phyloP scores from a whole-genome alignment of 1,140 invertebrate species.

The Diprion similis region DNA sequence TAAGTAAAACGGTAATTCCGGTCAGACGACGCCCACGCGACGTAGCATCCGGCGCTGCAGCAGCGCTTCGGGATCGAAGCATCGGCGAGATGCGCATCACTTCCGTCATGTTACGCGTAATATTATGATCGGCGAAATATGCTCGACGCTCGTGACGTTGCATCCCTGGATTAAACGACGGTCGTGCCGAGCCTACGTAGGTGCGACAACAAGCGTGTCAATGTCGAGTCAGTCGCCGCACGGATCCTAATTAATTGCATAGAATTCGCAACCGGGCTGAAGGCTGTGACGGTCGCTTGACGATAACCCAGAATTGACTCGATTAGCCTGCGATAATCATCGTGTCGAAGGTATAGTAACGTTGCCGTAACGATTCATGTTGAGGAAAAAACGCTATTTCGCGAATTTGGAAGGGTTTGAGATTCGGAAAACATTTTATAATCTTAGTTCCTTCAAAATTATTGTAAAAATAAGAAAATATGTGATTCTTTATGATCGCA shows the following conservation, averaged over 20 bases:
- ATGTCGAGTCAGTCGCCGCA: constrained; percentile 27
- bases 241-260: too few relatives aligned
- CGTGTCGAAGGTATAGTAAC: not conserved
- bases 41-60: too few relatives aligned
- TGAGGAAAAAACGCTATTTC: too few relatives aligned
- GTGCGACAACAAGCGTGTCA: constrained; percentile 25
- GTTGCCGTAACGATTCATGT: too few relatives aligned
- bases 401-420: too few relatives aligned
- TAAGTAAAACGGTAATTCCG: constrained; percentile 4
- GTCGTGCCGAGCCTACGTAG: not conserved
- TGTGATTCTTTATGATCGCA: too few relatives aligned
- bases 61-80: too few relatives aligned
- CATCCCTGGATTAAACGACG: not conserved
- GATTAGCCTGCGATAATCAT: not conserved
- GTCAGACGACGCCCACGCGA: not conserved
- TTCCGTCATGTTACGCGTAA: not conserved
- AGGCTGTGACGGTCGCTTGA: constrained; percentile 12
- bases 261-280: constrained; percentile 11
- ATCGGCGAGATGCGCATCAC: too few relatives aligned
- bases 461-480: too few relatives aligned
- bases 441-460: too few relatives aligned
- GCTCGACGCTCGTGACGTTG: not conserved
- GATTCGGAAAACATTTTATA: too few relatives aligned
- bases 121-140: not conserved
- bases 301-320: not conserved